Evolutionary conservation across 1,140 invertebrate genomes (phyloP), one percentile per base, ranked within the genome.

Genomic region (Prorops nasuta): DNA sequence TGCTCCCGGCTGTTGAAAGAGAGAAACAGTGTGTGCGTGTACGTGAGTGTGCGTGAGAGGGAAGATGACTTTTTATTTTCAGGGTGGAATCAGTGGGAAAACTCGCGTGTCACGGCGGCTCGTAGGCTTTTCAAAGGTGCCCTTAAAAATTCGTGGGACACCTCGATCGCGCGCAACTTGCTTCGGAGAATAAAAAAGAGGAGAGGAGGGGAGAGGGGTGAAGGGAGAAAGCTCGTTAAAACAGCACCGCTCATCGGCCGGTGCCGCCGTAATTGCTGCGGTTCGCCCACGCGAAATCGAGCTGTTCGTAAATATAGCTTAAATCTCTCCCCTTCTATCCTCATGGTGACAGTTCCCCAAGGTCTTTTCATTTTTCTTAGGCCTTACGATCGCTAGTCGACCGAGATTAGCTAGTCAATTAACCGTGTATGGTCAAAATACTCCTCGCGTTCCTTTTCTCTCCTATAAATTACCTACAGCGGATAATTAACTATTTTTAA

Each of bases 101-200:
- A 59, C 38, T 44, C 21, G 17, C 2, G 16, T 15, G 49, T 47
- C 10, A 10, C 4, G 4, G 24, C 4, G 24, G 24, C 9, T 9
- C 34, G 34, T 35, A 3, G 34, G 6, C 34, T n/a, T n/a, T 37
- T 43, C 54, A 62, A 62, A 62, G 59, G 50, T 60, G 58, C 60
- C 41, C 50, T 40, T 62, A 57, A 60, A 60, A 62, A 60, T 57
- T 60, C 58, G 58, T 48, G 58, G 44, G 54, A 62, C 59, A 60
- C 54, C 37, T 49, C 50, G 58, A 54, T 61, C 59, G 56, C 4
- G 56, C 56, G 45, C 10, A 10, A 10, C 24, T 4, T 4, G 10
- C 24, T 28, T 10, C 24, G 24, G n/a, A 39, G 32, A 41, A 45
- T n/a, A 45, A 44, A 14, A 36, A 39, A 35, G 16, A 31, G n/a